Evolutionary conservation across 2,888 invertebrate species (phyloP).

Genomic region (Caenorhabditis uteleia): DNA sequence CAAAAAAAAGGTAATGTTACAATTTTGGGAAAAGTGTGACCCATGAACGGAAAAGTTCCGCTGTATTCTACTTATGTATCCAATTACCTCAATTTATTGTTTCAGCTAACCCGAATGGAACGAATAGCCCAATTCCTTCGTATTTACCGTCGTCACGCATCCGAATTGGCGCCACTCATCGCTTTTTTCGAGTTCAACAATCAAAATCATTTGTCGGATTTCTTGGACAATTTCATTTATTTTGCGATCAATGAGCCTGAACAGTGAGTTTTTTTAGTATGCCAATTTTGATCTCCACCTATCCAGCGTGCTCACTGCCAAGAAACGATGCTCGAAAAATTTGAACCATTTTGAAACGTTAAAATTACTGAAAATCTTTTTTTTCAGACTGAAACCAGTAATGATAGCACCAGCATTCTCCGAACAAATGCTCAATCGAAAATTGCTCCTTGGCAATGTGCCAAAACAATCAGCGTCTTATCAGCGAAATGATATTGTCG

Average conservation of each 20-base stretch:
- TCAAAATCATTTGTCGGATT: slow-evolving; percentile 18
- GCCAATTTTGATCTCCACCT: neutral
- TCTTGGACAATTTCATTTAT: slow-evolving; percentile 17
- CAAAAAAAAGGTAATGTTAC: neutral
- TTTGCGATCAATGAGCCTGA: slow-evolving; percentile 14
- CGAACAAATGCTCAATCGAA: slow-evolving; percentile 20
- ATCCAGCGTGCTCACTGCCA: too few relatives aligned
- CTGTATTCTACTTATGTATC: too few relatives aligned
- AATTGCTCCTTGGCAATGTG: slow-evolving; percentile 23
- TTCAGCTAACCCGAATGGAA: slow-evolving; percentile 19
- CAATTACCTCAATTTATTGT: too few relatives aligned
- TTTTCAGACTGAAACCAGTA: slow-evolving; percentile 6
- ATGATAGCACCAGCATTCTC: slow-evolving; percentile 14
- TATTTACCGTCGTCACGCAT: slow-evolving; percentile 20
- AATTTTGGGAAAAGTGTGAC: too few relatives aligned
- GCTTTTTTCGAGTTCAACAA: slow-evolving; percentile 24
- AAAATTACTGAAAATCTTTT: neutral
- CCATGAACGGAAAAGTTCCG: too few relatives aligned
- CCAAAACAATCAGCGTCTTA: slow-evolving; percentile 10
- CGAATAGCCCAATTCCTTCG: slow-evolving; percentile 17
- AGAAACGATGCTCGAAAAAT: too few relatives aligned
- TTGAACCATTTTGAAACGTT: too few relatives aligned
- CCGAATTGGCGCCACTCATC: slow-evolving; percentile 14
- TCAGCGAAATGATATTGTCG: slow-evolving; percentile 9
- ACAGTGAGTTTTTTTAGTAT: neutral